A percentile compares a stretch with the other conserved stretches of the same genome.
Evolutionary conservation across 2,888 invertebrate species (phyloP).

Genomic region (Morpho achilles): DNA sequence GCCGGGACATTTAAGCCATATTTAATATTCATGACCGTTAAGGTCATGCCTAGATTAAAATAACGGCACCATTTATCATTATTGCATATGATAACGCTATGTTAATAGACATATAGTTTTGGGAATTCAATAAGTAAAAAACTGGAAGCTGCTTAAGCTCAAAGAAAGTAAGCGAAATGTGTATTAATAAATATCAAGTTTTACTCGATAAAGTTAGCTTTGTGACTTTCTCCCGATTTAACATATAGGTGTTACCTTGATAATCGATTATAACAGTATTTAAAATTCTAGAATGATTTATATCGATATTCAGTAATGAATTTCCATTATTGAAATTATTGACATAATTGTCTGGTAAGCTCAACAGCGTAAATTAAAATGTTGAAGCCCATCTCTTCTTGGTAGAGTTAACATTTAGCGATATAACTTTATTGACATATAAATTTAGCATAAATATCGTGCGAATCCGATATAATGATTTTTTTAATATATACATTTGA

Average conservation of each 20-base stretch:
- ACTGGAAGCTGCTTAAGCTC: background rate
- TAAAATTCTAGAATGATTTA: conserved; percentile 7
- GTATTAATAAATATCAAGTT: conserved; percentile 25
- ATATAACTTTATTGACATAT: too few relatives aligned
- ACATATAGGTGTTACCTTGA: conserved; percentile 25
- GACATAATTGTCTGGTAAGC: too few relatives aligned
- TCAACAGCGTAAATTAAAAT: too few relatives aligned
- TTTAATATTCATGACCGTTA: conserved; percentile 50
- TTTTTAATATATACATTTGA: too few relatives aligned
- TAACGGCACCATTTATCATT: conserved; percentile 30
- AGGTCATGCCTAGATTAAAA: conserved; percentile 34
- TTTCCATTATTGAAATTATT: too few relatives aligned
- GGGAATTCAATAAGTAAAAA: background rate
- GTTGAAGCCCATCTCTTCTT: too few relatives aligned
- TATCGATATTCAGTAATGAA: background rate
- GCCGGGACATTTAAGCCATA: conserved; percentile 40
- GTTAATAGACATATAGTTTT: conserved; percentile 7
- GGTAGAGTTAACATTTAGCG: too few relatives aligned
- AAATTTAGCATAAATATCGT: too few relatives aligned
- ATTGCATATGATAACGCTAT: conserved; percentile 17
- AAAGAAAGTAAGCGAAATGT: conserved; percentile 23
- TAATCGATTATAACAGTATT: conserved; percentile 16
- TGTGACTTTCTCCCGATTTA: conserved; percentile 39
- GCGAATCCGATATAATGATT: too few relatives aligned
- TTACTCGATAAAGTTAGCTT: conserved; percentile 25